phyloP scores from a whole-genome alignment of 1,140 invertebrate species.

The Mycetomoellerius zeteki region DNA sequence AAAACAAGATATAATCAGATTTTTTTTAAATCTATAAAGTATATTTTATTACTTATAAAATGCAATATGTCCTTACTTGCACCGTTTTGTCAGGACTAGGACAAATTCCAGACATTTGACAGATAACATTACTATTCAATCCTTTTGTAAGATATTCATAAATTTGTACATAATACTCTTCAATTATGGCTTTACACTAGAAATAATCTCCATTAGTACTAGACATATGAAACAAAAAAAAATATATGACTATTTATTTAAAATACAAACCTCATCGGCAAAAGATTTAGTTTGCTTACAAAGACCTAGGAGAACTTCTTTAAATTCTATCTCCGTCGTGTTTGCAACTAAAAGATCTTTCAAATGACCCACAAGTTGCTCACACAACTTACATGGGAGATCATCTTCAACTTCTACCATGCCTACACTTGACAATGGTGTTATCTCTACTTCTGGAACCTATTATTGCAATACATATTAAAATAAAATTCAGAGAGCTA shows the following conservation, averaged over 20 bases:
- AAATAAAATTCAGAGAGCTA: neutral
- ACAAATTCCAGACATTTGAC: conserved; percentile 92
- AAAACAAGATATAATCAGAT: conserved; percentile 1
- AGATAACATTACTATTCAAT: conserved; percentile 90
- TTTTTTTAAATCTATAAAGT: conserved; percentile 1
- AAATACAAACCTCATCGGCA: conserved; percentile 83
- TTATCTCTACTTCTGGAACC: conserved; percentile 87
- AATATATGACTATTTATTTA: conserved; percentile 20
- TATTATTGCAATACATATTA: conserved; percentile 52
- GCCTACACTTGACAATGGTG: conserved; percentile 87
- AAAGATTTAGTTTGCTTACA: conserved; percentile 93
- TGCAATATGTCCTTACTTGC: conserved; percentile 33
- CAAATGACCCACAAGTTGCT: conserved; percentile 93
- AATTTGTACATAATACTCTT: conserved; percentile 92
- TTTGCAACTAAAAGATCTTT: conserved; percentile 94
- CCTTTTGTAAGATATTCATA: conserved; percentile 91
- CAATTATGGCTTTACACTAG: conserved; percentile 89
- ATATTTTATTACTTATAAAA: neutral
- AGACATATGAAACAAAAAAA: neutral
- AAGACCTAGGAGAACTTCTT: conserved; percentile 91
- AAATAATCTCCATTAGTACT: conserved; percentile 55
- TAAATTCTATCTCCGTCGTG: conserved; percentile 94
- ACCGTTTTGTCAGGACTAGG: conserved; percentile 78
- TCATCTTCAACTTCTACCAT: conserved; percentile 89
- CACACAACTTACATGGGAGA: conserved; percentile 94